Evolutionary conservation across 2,113 vertebrate genomes (phyloP).

Genomic region (Platichthys flesus): DNA sequence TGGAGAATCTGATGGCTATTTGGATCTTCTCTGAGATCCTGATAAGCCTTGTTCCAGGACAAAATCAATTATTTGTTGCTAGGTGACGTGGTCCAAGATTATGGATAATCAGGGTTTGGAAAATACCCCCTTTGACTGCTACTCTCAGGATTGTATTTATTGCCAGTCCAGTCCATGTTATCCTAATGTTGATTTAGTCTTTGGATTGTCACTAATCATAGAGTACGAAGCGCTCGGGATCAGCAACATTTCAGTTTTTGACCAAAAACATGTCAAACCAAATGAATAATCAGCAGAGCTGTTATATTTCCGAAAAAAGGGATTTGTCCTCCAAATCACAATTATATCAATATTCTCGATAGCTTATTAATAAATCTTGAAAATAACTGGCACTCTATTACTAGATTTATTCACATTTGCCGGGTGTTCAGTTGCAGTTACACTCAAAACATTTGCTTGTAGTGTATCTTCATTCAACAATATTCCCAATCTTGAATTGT

Average conservation of each 20-base stretch:
- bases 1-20: slow-evolving; percentile 73
- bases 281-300: slow-evolving; percentile 50
- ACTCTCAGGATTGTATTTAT: slow-evolving; percentile 86
- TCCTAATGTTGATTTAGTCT: slow-evolving; percentile 66
- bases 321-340: slow-evolving; percentile 31
- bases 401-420: background rate
- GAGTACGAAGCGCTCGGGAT: slow-evolving; percentile 71
- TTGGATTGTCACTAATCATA: slow-evolving; percentile 65
- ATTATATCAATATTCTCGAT: slow-evolving; percentile 4
- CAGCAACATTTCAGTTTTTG: slow-evolving; percentile 67
- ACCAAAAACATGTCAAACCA: slow-evolving; percentile 78
- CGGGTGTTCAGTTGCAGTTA: slow-evolving; percentile 10
- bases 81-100: slow-evolving; percentile 77
- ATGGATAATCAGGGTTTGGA: slow-evolving; percentile 80
- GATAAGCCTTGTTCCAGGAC: slow-evolving; percentile 79
- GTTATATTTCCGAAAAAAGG: slow-evolving; percentile 41
- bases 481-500: background rate
- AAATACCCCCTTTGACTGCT: slow-evolving; percentile 75
- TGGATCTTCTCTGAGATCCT: slow-evolving; percentile 70
- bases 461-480: background rate
- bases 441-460: background rate
- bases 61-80: slow-evolving; percentile 76
- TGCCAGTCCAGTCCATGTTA: slow-evolving; percentile 74
- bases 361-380: slow-evolving; percentile 60
- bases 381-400: background rate